Evolutionary conservation across 2,888 invertebrate genomes (phyloP).

Genomic region (Isotomurus palustris): DNA sequence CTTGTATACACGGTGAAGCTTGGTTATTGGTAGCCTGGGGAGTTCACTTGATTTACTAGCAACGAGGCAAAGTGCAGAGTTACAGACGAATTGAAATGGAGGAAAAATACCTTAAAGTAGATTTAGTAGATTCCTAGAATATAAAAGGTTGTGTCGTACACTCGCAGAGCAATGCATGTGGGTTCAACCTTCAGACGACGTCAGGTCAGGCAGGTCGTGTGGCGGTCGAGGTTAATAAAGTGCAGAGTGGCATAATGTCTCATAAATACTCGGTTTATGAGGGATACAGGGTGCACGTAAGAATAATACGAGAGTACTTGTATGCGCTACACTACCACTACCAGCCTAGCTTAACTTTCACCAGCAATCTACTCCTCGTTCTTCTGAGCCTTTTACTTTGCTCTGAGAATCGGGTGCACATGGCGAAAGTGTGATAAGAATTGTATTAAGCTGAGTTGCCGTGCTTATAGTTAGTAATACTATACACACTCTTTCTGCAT

Average conservation of each 20-base stretch:
- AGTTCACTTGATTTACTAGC: too few relatives aligned
- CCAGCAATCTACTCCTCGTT: too few relatives aligned
- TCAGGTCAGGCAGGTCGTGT: background rate
- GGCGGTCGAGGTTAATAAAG: slow-evolving; percentile 9
- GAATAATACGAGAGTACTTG: background rate
- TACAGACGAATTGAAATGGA: background rate
- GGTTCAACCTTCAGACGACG: too few relatives aligned
- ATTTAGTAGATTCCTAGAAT: background rate
- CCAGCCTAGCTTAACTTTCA: too few relatives aligned
- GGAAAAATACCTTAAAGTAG: background rate
- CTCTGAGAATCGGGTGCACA: background rate
- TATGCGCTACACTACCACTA: too few relatives aligned
- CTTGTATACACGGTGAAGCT: too few relatives aligned
- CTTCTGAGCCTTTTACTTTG: too few relatives aligned
- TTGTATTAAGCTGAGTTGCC: background rate
- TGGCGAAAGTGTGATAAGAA: slow-evolving; percentile 3
- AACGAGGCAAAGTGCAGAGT: too few relatives aligned
- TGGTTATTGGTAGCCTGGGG: too few relatives aligned
- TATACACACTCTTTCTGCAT: too few relatives aligned
- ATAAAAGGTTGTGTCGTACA: background rate
- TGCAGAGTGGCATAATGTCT: slow-evolving; percentile 14
- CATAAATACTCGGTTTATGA: slow-evolving; percentile 13
- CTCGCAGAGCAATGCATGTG: too few relatives aligned
- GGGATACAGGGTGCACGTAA: background rate
- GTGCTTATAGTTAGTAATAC: too few relatives aligned